Evolutionary conservation across 2,797 vertebrate genomes (phyloP).

Genomic region (Cynodonichthys magdalenae): DNA sequence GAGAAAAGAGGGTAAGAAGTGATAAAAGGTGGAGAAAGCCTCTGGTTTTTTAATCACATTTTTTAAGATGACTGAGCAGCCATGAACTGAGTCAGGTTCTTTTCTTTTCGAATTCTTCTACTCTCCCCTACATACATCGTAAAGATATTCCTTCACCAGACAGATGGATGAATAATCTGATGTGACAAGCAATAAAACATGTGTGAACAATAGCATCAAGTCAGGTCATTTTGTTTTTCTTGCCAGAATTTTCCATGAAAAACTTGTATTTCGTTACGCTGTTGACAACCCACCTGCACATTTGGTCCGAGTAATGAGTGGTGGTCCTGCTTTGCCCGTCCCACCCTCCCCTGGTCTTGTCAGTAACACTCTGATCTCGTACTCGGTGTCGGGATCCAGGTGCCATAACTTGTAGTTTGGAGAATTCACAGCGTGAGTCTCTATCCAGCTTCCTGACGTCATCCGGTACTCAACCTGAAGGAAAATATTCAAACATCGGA

Average conservation of each 20-base stretch:
- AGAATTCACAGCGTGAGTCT: slow-evolving; percentile 96
- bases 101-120: slow-evolving; percentile 39
- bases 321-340: slow-evolving; percentile 91
- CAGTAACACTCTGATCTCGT: slow-evolving; percentile 94
- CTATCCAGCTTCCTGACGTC: slow-evolving; percentile 95
- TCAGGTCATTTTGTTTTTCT: slow-evolving; percentile 2
- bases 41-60: slow-evolving; percentile 58
- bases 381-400: slow-evolving; percentile 96
- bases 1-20: slow-evolving; percentile 29
- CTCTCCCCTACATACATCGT: slow-evolving; percentile 13
- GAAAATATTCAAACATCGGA: not conserved
- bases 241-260: not conserved
- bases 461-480: slow-evolving; percentile 92
- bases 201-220: slow-evolving; percentile 3
- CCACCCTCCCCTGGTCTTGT: slow-evolving; percentile 96
- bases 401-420: slow-evolving; percentile 98
- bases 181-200: slow-evolving; percentile 11
- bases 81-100: slow-evolving; percentile 30
- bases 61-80: slow-evolving; percentile 62
- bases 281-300: slow-evolving; percentile 88
- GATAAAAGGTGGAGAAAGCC: slow-evolving; percentile 41
- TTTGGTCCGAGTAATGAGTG: slow-evolving; percentile 95
- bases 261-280: not conserved
- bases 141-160: slow-evolving; percentile 39
- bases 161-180: slow-evolving; percentile 43